Conservation (phyloP, 2,888 invertebrate species). For the Achlya flavicornis region DNA sequence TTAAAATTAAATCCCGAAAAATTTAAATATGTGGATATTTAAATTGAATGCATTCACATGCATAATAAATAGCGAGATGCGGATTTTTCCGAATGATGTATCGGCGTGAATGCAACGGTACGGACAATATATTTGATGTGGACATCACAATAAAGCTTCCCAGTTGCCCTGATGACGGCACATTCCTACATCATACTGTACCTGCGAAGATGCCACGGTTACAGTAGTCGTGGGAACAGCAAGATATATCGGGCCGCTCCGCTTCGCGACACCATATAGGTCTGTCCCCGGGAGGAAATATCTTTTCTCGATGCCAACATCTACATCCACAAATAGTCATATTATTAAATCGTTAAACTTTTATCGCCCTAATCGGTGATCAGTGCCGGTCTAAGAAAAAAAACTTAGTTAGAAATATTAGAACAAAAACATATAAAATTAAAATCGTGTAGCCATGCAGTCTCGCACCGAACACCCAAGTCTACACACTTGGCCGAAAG, state of each 20-base stretch:
- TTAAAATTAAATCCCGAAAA: neutral
- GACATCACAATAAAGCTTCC: conserved; percentile 78
- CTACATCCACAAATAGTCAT: conserved; percentile 75
- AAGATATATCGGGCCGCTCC: conserved; percentile 71
- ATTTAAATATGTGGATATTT: conserved; percentile 8
- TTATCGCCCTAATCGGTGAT: conserved; percentile 62
- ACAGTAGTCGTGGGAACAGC: conserved; percentile 90
- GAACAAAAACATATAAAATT: conserved; percentile 56
- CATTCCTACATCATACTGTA: conserved; percentile 65
- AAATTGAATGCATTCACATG: conserved; percentile 47
- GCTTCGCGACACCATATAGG: conserved; percentile 85
- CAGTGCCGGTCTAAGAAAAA: conserved; percentile 75
- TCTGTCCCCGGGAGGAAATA: conserved; percentile 85
- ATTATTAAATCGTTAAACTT: conserved; percentile 48
- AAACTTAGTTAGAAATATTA: conserved; percentile 66
- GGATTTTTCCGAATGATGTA: neutral
- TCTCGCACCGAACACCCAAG: conserved; percentile 65
- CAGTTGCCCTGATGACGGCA: conserved; percentile 55
- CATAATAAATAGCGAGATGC: conserved; percentile 18
- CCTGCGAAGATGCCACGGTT: conserved; percentile 78
- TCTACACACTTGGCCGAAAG: conserved; percentile 41
- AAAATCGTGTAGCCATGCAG: conserved; percentile 69
- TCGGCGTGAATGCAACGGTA: neutral
- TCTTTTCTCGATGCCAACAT: conserved; percentile 84
- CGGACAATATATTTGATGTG: conserved; percentile 50